phyloP scores from a whole-genome alignment of 2,797 vertebrate genomes.

The Phalloptychus januarius region DNA sequence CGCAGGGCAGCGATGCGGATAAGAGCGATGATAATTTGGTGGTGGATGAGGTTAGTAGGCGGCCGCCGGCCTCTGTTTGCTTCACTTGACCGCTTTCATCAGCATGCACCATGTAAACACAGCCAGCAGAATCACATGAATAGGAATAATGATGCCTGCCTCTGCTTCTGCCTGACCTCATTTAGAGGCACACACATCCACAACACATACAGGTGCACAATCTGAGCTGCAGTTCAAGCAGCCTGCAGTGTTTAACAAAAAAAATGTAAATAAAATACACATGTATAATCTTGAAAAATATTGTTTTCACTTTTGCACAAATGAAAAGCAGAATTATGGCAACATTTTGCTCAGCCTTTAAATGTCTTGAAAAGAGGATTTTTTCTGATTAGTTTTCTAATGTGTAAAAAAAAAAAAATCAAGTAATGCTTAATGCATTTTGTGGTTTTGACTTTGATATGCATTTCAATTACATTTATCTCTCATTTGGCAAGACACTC shows the following conservation, averaged over 20 bases:
- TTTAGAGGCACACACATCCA: constrained; percentile 16
- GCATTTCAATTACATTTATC: neutral
- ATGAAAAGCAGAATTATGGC: neutral
- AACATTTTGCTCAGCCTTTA: neutral
- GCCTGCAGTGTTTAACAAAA: neutral
- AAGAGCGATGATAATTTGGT: constrained; percentile 92
- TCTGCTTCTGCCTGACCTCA: constrained; percentile 28
- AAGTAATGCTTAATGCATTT: neutral
- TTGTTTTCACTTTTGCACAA: neutral
- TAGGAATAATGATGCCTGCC: constrained; percentile 35
- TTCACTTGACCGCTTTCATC: constrained; percentile 61
- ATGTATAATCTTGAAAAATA: neutral
- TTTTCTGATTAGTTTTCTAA: neutral
- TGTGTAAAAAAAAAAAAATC: neutral
- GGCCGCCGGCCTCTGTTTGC: constrained; percentile 46
- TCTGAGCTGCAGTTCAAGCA: constrained; percentile 8
- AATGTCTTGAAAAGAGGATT: neutral
- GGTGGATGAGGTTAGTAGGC: constrained; percentile 87
- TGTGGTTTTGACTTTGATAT: neutral
- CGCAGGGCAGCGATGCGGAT: constrained; percentile 90
- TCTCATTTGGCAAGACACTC: neutral
- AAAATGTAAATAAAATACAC: no score
- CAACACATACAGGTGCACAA: neutral
- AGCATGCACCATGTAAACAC: constrained; percentile 68
- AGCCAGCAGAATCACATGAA: constrained; percentile 54